Evolutionary conservation across 1,140 invertebrate genomes (phyloP).

Genomic region (Protaetia brevitarsis): DNA sequence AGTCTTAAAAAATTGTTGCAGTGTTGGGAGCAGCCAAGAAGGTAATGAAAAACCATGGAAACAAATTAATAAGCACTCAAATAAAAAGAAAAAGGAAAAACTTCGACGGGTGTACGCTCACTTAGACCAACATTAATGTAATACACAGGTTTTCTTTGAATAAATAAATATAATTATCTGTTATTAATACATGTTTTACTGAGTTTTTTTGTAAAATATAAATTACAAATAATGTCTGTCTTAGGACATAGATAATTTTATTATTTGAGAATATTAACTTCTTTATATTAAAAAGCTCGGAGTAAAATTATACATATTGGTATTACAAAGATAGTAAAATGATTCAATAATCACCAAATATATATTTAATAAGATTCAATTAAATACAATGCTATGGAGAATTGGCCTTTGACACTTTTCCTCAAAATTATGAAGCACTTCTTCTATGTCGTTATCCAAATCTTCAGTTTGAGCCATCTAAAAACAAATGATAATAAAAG

Average conservation of each 20-base stretch:
- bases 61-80: conserved; percentile 69
- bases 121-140: conserved; percentile 68
- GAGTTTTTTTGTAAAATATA: too few relatives aligned
- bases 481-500: conserved; percentile 37
- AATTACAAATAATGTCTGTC: too few relatives aligned
- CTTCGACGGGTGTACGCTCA: conserved; percentile 74
- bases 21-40: neutral
- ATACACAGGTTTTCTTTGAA: neutral
- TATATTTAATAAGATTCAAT: conserved; percentile 58
- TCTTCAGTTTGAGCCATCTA: conserved; percentile 88
- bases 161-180: neutral
- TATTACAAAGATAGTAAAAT: conserved; percentile 3
- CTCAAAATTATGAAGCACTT: conserved; percentile 94
- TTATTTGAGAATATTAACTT: neutral
- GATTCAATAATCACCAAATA: neutral
- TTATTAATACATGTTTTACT: neutral
- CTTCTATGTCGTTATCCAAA: conserved; percentile 97
- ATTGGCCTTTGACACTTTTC: conserved; percentile 81
- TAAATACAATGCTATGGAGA: conserved; percentile 92
- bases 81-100: conserved; percentile 84
- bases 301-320: neutral
- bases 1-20: neutral
- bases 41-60: conserved; percentile 75
- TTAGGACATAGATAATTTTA: too few relatives aligned
- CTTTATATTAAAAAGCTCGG: neutral